Conservation (phyloP, 53 echinoderm and acorn worm genomes). For the Crossaster papposus region DNA sequence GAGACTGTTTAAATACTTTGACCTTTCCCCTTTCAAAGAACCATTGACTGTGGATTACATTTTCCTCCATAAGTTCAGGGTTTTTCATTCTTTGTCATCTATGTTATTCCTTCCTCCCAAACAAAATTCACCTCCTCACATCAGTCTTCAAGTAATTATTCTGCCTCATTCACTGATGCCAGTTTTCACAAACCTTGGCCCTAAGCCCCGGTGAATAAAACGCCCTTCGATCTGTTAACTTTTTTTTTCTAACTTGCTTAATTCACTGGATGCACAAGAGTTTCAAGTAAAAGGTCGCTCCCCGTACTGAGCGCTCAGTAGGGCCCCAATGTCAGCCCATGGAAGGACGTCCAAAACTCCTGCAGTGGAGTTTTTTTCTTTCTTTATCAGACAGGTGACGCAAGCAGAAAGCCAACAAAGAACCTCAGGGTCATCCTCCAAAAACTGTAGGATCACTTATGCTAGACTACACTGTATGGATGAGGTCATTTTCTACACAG, state of each 20-base stretch:
- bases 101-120: not conserved
- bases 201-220: not conserved
- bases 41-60: not conserved
- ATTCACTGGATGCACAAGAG: not conserved
- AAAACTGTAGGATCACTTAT: not conserved
- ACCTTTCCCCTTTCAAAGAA: not conserved
- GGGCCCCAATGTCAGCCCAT: not conserved
- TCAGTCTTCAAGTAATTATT: not conserved
- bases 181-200: slow-evolving; percentile 8
- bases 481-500: slow-evolving; percentile 23
- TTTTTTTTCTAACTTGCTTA: not conserved
- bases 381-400: slow-evolving; percentile 40
- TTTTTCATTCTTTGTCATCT: not conserved
- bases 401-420: slow-evolving; percentile 42
- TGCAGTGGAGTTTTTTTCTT: not conserved
- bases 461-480: slow-evolving; percentile 10
- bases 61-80: slow-evolving; percentile 8
- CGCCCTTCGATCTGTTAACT: not conserved
- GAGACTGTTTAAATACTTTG: not conserved
- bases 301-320: not conserved
- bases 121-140: not conserved
- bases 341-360: not conserved
- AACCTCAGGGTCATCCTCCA: slow-evolving; percentile 52
- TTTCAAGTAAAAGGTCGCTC: no score
- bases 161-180: not conserved